Conservation (phyloP, 2,113 vertebrate genomes). For the Chloebia gouldiae region DNA sequence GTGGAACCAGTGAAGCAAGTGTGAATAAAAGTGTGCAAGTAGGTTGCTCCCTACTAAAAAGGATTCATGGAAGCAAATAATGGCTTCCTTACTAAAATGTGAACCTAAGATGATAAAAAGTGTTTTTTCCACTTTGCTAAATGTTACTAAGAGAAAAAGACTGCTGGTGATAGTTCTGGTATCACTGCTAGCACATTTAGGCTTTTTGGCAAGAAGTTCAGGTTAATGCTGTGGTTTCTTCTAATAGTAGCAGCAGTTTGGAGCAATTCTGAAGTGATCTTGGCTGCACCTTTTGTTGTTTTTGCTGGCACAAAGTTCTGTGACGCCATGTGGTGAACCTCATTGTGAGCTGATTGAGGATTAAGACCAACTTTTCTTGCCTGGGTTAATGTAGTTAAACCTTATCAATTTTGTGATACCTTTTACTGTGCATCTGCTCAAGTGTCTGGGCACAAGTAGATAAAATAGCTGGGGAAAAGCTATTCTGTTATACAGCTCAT, state of each 20-base stretch:
- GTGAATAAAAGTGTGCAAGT: background rate
- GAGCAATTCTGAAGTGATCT: background rate
- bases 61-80: background rate
- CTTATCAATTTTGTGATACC: background rate
- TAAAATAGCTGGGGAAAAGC: background rate
- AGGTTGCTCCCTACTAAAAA: background rate
- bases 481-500: background rate
- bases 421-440: background rate
- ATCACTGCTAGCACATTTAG: background rate
- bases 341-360: background rate
- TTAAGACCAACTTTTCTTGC: background rate
- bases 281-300: background rate
- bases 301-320: background rate
- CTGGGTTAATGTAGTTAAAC: background rate
- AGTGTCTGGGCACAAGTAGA: background rate
- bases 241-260: background rate
- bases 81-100: background rate
- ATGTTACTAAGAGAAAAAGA: background rate
- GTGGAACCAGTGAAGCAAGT: background rate
- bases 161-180: background rate
- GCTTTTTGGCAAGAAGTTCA: background rate
- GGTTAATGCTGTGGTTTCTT: background rate
- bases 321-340: background rate
- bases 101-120: background rate
- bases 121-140: background rate